These are phyloP conservation scores for Manis javanica DNA, from an alignment of 2,797 vertebrate species.

Conservation along the genomic window DNA sequence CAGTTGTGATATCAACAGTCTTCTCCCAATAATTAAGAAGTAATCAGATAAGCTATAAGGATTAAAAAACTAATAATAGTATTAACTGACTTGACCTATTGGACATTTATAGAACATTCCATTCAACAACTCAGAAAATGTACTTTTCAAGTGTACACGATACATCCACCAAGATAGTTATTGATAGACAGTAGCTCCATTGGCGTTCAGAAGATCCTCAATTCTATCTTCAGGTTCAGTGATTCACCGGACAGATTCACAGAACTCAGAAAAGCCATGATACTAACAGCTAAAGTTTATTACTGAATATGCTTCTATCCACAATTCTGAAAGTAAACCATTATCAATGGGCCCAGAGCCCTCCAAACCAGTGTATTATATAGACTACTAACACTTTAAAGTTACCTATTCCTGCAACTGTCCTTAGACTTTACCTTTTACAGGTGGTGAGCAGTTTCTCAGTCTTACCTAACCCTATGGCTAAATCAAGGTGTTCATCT, in stretches of 20 bases:
- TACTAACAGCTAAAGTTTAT: not conserved
- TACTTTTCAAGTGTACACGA: not conserved
- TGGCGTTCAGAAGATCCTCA: not conserved
- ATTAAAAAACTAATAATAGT: not conserved
- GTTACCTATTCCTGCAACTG: not conserved
- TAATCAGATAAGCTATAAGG: not conserved
- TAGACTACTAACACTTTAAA: not conserved
- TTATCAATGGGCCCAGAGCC: not conserved
- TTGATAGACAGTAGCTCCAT: not conserved
- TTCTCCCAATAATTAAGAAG: not conserved
- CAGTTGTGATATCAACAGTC: not conserved
- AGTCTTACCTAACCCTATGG: not conserved
- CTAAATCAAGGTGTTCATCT: not conserved
- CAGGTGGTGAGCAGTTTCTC: not conserved
- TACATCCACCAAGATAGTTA: not conserved
- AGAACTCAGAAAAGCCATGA: not conserved
- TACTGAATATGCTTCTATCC: not conserved
- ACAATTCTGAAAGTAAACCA: not conserved
- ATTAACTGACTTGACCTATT: not conserved
- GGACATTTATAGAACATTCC: not conserved
- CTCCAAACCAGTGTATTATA: not conserved
- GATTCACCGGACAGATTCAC: not conserved
- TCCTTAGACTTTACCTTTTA: not conserved
- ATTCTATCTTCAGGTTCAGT: not conserved
- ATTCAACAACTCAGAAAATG: not conserved